These are phyloP conservation scores for Phoxinus dragarum DNA, from an alignment of 2,797 vertebrate species.

Conservation along the genomic window DNA sequence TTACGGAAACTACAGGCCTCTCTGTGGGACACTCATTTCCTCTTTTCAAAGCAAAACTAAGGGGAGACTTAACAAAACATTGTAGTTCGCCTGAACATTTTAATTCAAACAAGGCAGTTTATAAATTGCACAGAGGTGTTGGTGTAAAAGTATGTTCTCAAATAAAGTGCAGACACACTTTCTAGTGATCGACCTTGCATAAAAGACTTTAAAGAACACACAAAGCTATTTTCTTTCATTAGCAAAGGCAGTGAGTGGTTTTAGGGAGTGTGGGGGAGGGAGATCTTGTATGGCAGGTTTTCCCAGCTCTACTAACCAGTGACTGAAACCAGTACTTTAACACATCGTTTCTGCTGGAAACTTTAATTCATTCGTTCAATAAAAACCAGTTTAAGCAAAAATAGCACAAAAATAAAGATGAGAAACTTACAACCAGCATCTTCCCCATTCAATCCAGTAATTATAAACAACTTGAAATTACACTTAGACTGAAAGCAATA, in stretches of 20 bases:
- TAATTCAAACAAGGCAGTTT: background rate
- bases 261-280: conserved; percentile 42
- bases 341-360: background rate
- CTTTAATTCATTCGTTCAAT: background rate
- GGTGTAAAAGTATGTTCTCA: background rate
- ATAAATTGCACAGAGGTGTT: background rate
- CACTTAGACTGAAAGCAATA: background rate
- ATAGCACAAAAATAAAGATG: background rate
- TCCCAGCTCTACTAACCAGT: conserved; percentile 12
- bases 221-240: conserved; percentile 32
- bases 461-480: background rate
- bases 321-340: conserved; percentile 7
- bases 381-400: background rate
- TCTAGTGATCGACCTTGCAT: background rate
- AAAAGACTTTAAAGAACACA: conserved; percentile 24
- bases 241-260: conserved; percentile 37
- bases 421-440: background rate
- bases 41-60: conserved; percentile 34
- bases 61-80: background rate
- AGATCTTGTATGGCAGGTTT: conserved; percentile 48
- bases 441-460: background rate
- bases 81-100: background rate
- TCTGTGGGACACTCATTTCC: conserved; percentile 46
- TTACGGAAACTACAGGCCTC: conserved; percentile 45
- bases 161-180: background rate